A percentile compares a stretch with the other conserved stretches of the same genome.
These are phyloP conservation scores for Linepithema humile DNA, from an alignment of 1,140 invertebrate species.

Conservation along the genomic window DNA sequence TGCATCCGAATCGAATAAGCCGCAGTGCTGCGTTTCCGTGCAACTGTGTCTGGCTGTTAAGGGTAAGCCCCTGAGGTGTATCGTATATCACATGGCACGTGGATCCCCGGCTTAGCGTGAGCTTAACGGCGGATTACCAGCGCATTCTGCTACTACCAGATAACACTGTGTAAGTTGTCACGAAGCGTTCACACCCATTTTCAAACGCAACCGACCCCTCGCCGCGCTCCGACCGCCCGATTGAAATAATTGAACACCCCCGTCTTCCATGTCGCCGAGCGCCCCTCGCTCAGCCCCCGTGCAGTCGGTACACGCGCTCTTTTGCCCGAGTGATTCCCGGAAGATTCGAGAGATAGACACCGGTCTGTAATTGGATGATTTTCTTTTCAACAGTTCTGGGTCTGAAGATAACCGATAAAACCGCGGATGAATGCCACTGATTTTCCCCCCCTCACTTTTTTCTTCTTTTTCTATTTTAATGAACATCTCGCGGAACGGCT, in stretches of 20 bases:
- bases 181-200: conserved; percentile 74
- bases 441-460: conserved; percentile 40
- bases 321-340: conserved; percentile 52
- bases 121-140: conserved; percentile 82
- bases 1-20: conserved; percentile 45
- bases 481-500: neutral
- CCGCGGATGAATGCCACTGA: conserved; percentile 58
- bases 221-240: conserved; percentile 41
- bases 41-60: conserved; percentile 58
- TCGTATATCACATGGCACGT: conserved; percentile 76
- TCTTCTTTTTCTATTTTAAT: neutral
- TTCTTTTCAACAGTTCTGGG: conserved; percentile 80
- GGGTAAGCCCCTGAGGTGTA: conserved; percentile 70
- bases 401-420: conserved; percentile 74
- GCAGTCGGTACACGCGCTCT: conserved; percentile 19
- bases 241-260: conserved; percentile 77
- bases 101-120: conserved; percentile 76
- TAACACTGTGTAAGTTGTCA: conserved; percentile 83
- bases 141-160: conserved; percentile 82
- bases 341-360: conserved; percentile 74
- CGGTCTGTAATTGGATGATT: conserved; percentile 82
- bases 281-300: conserved; percentile 55
- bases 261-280: too few relatives aligned
- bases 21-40: conserved; percentile 38
- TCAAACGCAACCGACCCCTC: conserved; percentile 65